Conservation (phyloP, 1,140 invertebrate species). For the Bilobella aurantiaca region DNA sequence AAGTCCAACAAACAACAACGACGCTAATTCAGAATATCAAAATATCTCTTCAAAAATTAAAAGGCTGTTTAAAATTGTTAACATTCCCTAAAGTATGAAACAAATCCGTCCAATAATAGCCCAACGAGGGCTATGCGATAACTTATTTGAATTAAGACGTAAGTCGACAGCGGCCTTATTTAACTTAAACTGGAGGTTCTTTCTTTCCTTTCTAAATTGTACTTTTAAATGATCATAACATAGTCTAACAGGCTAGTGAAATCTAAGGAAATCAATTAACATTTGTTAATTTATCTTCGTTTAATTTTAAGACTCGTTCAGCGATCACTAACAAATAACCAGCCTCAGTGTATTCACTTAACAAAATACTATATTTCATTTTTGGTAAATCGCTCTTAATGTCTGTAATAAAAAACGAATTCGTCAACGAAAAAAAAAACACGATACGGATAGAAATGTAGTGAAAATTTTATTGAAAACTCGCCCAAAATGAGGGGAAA, state of each 20-base stretch:
- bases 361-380: background rate
- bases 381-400: no score
- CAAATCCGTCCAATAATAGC: background rate
- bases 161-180: background rate
- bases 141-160: no score
- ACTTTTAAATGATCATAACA: no score
- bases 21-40: background rate
- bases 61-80: background rate
- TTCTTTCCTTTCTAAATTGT: no score
- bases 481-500: no score
- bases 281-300: background rate
- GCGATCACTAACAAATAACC: background rate
- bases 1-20: slow-evolving; percentile 61
- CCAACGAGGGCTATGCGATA: background rate
- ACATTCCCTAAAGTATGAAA: background rate
- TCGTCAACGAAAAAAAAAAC: no score
- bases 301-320: background rate
- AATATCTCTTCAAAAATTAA: background rate
- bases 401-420: no score
- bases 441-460: no score
- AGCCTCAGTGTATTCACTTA: background rate
- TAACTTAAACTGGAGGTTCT: no score
- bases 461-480: no score
- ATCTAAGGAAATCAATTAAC: background rate
- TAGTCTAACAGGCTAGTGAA: no score